Percentiles rank a stretch among this genome's conserved stretches.
Conservation (phyloP, 2,888 invertebrate species). For the Drosophila vallismaia region DNA sequence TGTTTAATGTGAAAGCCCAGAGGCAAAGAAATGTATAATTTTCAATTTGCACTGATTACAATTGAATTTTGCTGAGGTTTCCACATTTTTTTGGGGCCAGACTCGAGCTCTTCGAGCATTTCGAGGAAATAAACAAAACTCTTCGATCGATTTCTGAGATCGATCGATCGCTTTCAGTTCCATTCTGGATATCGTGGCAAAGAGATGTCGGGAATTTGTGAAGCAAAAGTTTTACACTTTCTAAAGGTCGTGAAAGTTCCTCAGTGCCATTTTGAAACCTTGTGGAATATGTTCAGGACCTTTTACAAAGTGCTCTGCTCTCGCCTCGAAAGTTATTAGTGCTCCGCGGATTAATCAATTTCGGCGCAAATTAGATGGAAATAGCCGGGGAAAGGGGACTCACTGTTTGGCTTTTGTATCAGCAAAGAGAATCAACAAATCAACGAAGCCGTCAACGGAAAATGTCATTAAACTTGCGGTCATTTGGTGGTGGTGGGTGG, state of each 20-base stretch:
- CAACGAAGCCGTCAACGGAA: constrained; percentile 28
- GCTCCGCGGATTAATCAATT: constrained; percentile 32
- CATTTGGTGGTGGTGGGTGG: not conserved
- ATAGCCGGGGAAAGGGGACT: not conserved
- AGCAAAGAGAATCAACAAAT: constrained; percentile 63
- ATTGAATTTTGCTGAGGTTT: not conserved
- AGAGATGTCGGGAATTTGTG: too few relatives aligned
- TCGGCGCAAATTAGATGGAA: constrained; percentile 56
- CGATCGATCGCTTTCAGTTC: constrained; percentile 6
- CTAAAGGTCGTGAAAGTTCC: constrained; percentile 5
- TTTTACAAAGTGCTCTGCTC: not conserved
- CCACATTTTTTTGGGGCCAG: not conserved
- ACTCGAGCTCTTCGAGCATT: too few relatives aligned
- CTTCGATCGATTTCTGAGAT: not conserved
- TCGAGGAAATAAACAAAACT: not conserved
- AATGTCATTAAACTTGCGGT: constrained; percentile 24
- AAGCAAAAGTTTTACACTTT: not conserved
- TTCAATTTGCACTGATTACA: constrained; percentile 21
- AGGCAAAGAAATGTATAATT: constrained; percentile 4
- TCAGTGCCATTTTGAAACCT: not conserved
- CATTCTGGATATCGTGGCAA: not conserved
- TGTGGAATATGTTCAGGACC: constrained; percentile 10
- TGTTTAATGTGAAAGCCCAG: not conserved
- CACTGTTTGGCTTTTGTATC: constrained; percentile 40
- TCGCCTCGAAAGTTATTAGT: not conserved